A percentile compares a stretch with the other conserved stretches of the same genome.
Conservation (phyloP, 2,113 vertebrate genomes). For the Taxidea taxus region DNA sequence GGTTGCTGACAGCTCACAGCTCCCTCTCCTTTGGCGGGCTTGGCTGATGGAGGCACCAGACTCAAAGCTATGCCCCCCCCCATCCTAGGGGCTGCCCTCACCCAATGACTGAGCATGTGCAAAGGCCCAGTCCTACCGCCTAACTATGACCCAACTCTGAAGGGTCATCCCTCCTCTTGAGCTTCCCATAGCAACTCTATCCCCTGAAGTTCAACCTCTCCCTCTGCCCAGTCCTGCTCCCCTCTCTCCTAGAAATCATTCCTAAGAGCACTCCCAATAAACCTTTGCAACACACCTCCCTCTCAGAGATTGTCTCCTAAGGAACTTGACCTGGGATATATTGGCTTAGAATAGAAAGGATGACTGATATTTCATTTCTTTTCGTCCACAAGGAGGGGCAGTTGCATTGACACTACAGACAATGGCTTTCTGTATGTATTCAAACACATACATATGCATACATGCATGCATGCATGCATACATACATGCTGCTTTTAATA, state of each 20-base stretch:
- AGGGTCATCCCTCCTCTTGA: neutral
- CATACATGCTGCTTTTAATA: neutral
- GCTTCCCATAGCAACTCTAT: neutral
- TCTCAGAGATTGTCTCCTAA: neutral
- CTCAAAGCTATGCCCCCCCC: neutral
- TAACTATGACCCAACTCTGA: neutral
- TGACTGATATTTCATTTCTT: neutral
- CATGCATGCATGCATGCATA: neutral
- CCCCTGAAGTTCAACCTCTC: neutral
- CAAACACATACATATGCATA: neutral
- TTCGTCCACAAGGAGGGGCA: neutral
- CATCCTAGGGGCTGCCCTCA: neutral
- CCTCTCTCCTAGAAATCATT: neutral
- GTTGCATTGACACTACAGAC: neutral
- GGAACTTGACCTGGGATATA: neutral
- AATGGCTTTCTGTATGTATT: neutral
- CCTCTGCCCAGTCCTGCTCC: neutral
- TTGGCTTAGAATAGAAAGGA: neutral
- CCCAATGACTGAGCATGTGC: neutral
- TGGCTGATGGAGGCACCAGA: neutral
- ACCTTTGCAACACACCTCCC: neutral
- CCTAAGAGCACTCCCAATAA: neutral
- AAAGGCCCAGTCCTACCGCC: neutral
- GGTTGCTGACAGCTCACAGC: neutral
- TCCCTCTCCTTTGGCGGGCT: neutral